Percentiles rank a stretch among this genome's conserved stretches.
phyloP scores from a whole-genome alignment of 2,113 vertebrate species.

The Passer montanus region DNA sequence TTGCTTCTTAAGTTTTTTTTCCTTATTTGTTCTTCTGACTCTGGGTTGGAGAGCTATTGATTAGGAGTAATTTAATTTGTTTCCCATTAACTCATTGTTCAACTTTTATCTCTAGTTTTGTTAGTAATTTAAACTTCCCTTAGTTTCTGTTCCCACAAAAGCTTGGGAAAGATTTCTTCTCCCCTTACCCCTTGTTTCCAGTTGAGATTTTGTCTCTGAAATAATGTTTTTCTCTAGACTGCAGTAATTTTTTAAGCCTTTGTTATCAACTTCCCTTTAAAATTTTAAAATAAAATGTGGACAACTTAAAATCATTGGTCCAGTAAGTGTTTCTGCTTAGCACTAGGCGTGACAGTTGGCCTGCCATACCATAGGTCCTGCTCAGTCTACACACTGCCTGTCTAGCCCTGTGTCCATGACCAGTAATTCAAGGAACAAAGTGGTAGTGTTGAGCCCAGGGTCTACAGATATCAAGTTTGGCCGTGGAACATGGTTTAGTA shows the following conservation, averaged over 20 bases:
- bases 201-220: background rate
- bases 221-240: background rate
- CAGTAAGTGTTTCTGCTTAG: background rate
- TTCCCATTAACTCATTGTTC: background rate
- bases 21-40: background rate
- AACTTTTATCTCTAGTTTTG: background rate
- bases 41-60: background rate
- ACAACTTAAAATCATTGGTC: background rate
- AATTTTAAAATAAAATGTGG: background rate
- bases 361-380: background rate
- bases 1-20: background rate
- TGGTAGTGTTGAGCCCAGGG: background rate
- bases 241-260: background rate
- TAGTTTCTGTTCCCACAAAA: background rate
- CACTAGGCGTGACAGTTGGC: background rate
- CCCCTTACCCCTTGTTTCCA: background rate
- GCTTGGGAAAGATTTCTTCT: background rate
- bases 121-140: background rate
- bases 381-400: background rate
- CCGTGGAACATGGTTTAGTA: background rate
- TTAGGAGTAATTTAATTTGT: background rate
- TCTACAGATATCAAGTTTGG: background rate
- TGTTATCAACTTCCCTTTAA: background rate
- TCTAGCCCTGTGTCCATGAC: background rate
- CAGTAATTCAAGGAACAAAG: background rate